A percentile compares a stretch with the other conserved stretches of the same genome.
These are phyloP conservation scores for Boleophthalmus pectinirostris DNA, from an alignment of 2,113 vertebrate species.

Conservation along the genomic window DNA sequence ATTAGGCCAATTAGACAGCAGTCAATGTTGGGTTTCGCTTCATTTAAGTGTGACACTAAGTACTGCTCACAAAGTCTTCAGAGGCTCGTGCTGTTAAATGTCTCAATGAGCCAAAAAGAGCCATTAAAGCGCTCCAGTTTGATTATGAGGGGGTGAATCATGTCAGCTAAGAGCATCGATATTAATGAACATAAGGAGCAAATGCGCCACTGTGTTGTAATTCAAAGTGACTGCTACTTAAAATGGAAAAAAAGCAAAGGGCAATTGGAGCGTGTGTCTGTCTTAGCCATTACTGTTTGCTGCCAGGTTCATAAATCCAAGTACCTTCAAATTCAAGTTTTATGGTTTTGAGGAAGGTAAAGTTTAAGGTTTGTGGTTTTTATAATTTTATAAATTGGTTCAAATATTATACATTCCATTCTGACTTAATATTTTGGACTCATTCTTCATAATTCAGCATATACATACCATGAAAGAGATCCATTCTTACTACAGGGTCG, in stretches of 20 bases:
- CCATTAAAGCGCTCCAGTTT: constrained; percentile 35
- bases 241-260: constrained; percentile 9
- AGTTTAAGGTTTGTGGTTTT: too few species aligned
- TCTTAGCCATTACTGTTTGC: background rate
- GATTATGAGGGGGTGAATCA: constrained; percentile 33
- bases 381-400: too few species aligned
- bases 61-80: constrained; percentile 28
- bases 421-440: too few species aligned
- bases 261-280: background rate
- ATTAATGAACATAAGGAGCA: constrained; percentile 21
- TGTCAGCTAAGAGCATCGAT: background rate
- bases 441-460: too few species aligned
- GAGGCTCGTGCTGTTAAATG: constrained; percentile 30
- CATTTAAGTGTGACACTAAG: constrained; percentile 30
- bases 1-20: constrained; percentile 1
- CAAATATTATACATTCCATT: too few species aligned
- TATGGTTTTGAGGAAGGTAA: too few species aligned
- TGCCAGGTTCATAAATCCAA: background rate
- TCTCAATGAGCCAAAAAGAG: constrained; percentile 30
- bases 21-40: constrained; percentile 12
- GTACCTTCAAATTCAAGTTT: too few species aligned
- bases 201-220: constrained; percentile 25
- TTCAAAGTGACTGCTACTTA: constrained; percentile 4
- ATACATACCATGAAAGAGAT: too few species aligned
- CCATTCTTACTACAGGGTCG: too few species aligned